Evolutionary conservation across 2,797 vertebrate genomes (phyloP), one percentile per base, ranked within the genome.

Genomic region (Silurus lanzhouensis): DNA sequence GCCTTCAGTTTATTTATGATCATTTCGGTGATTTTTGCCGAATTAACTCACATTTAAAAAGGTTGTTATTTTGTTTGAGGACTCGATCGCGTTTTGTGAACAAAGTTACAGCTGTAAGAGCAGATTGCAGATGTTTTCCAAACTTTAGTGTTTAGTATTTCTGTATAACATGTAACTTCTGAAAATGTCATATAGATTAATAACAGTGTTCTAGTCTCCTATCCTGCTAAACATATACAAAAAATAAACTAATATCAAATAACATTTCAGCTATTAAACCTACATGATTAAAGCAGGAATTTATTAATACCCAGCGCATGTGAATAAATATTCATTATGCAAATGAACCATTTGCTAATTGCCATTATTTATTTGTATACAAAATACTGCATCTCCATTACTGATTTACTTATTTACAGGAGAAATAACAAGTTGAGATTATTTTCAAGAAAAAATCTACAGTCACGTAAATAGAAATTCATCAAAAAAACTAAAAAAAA

Each of bases 1-100:
- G 1, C 22, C 0, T n/a, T 1, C 0, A 5, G 31, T n/a, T 2
- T 5, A 0, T 15, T n/a, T 60, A 4, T 15, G 1, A 31, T 0
- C 8, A 5, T 46, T 2, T 19, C 27, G 0, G 75, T 13, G 27
- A 31, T 22, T 13, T 57, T 10, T 10, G 17, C n/a, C 25, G 74
- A 58, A 77, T 38, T 19, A 5, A 22, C n/a, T 10, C 7, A 8
- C 2, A 10, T 57, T 76, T 9, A 10, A 38, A 15, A 46, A n/a
- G 6, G 44, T 14, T 6, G 15, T 19, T 31, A 1, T 19, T 31
- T 38, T 44, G 27, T 78, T 31, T 10, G 27, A 38, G 20, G 0
- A 7, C 19, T 7, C 10, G 19, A 78, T 22, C 19, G 31, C 17
- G 75, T 20, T 77, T 12, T 38, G 25, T 60, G 55, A 58, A 13